Evolutionary conservation across 23 tunicate genomes (phyloP).

Genomic region (Halocynthia roretzi): DNA sequence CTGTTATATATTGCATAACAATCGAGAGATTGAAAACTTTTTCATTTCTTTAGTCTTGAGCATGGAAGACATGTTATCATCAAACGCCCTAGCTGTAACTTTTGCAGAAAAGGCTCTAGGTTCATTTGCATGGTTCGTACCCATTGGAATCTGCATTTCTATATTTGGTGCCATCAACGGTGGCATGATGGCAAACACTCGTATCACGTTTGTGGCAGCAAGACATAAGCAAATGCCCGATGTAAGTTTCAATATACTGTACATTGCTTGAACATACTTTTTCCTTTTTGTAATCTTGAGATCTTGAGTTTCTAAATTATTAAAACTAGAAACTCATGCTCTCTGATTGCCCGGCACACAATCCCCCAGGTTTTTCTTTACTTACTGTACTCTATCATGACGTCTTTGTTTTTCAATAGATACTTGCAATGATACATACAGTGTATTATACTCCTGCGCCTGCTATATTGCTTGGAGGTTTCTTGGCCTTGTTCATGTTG

Average conservation of each 20-base stretch:
- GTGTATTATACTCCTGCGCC: too few relatives aligned
- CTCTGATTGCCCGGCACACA: background rate
- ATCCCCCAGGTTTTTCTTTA: background rate
- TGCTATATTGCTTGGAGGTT: too few relatives aligned
- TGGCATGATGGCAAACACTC: constrained; percentile 9
- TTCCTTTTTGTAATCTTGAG: too few relatives aligned
- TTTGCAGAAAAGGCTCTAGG: constrained; percentile 32
- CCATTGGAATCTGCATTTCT: constrained; percentile 36
- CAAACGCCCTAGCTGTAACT: constrained; percentile 37
- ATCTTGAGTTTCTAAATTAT: too few relatives aligned
- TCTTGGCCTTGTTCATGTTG: too few relatives aligned
- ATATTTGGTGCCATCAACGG: constrained; percentile 34
- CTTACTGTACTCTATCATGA: too few relatives aligned
- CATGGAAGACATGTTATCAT: constrained; percentile 18
- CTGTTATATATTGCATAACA: too few relatives aligned
- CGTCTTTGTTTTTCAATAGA: too few relatives aligned
- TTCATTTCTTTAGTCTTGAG: constrained; percentile 10
- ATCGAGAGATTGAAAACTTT: too few relatives aligned
- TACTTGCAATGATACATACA: too few relatives aligned
- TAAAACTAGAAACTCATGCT: too few relatives aligned
- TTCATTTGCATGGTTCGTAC: constrained; percentile 32
- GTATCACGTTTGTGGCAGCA: constrained; percentile 27
- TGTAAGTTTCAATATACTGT: constrained; percentile 3
- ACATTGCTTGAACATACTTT: background rate
- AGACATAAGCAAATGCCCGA: constrained; percentile 25